Evolutionary conservation across 1,140 invertebrate species (phyloP).

Genomic region (Lordiphosa clarofinis): DNA sequence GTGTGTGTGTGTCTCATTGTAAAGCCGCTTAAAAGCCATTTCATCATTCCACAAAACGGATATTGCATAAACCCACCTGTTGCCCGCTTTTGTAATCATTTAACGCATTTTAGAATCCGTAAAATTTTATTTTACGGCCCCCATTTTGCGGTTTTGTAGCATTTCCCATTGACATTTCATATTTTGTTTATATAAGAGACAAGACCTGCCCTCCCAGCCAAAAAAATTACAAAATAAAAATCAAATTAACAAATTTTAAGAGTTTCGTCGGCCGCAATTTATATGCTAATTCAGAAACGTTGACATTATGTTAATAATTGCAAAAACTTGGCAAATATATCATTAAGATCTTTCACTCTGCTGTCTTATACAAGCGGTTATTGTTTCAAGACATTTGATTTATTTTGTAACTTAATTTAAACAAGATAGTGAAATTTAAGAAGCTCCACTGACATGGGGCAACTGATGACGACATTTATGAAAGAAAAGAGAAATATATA

Average conservation of each 20-base stretch:
- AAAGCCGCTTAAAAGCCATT: conserved; percentile 33
- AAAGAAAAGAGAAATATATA: too few relatives aligned
- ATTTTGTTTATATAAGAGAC: conserved; percentile 12
- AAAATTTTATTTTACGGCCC: conserved; percentile 41
- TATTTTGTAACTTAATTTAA: conserved; percentile 11
- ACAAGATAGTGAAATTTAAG: conserved; percentile 18
- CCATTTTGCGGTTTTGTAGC: conserved; percentile 30
- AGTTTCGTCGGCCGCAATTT: conserved; percentile 31
- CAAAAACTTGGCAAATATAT: conserved; percentile 26
- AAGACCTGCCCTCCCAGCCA: too few relatives aligned
- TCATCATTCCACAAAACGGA: conserved; percentile 50
- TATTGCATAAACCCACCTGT: conserved; percentile 70
- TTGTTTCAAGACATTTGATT: conserved; percentile 34
- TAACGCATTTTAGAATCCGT: conserved; percentile 55
- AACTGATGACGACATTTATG: too few relatives aligned
- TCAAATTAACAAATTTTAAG: not conserved
- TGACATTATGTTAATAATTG: conserved; percentile 40
- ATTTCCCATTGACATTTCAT: conserved; percentile 49
- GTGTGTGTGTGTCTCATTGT: conserved; percentile 28
- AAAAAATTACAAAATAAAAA: too few relatives aligned
- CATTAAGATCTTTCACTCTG: conserved; percentile 12
- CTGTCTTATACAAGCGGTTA: conserved; percentile 13
- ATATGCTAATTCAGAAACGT: conserved; percentile 47
- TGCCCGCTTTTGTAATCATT: conserved; percentile 19
- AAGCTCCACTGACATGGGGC: not conserved